Evolutionary conservation across 23 tunicate genomes (phyloP), one percentile per base, ranked within the genome.

Genomic region (Halocynthia roretzi): DNA sequence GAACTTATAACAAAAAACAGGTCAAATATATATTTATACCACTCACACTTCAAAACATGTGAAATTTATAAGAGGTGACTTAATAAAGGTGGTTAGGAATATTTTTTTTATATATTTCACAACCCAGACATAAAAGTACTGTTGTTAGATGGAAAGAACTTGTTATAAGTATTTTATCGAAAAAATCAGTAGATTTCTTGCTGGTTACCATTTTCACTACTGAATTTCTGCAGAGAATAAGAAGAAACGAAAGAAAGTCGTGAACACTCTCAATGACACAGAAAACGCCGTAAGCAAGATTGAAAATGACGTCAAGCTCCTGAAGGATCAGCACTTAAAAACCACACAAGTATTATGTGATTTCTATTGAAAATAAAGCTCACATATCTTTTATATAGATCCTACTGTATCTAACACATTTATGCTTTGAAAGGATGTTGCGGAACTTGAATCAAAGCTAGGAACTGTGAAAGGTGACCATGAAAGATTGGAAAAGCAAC

Each of bases 231-330:
- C 50, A 89, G 96, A 89, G 21, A 89, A 89, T 53, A 87, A 80
- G 21, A 89, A 89, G 68, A 89, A 83, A 73, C 75, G 87, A 70
- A 17, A 65, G 31, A 78, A 70, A 75, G 77, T 89, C 54, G 82
- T 70, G 71, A 84, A 80, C 48, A 89, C 83, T 6, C 61, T 89
- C 68, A 80, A 89, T 53, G 84, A 89, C 31, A 83, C 96, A 19
- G 77, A 80, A 70, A 56, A 68, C 14, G 85, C 96, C 21, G 96
- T 89, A 7, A 53, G 54, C 55, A 84, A 80, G 68, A 83, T 80
- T 51, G 20, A 75, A 49, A 76, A 75, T 7, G 96, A 89, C 51
- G 96, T 89, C 18, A 71, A 83, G 79, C 53, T 61, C 48, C 78
- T 89, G 54, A 76, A 72, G 65, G 67, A 49, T 52, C 77, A 83